phyloP scores from a whole-genome alignment of 2,113 vertebrate genomes.

The Dascyllus trimaculatus region DNA sequence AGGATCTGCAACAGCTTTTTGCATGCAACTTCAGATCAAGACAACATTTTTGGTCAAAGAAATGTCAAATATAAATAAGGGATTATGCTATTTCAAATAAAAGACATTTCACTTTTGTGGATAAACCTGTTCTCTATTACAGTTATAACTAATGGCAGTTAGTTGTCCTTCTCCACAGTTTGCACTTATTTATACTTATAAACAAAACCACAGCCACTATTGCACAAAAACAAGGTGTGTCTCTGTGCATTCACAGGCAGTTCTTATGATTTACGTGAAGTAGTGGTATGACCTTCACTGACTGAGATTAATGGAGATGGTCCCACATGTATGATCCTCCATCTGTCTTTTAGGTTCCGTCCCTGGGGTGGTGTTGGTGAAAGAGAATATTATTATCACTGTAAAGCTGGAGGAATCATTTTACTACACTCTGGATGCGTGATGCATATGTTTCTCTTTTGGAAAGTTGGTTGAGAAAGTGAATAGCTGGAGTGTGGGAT shows the following conservation, averaged over 20 bases:
- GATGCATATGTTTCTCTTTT: background rate
- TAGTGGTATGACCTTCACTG: background rate
- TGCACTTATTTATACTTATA: background rate
- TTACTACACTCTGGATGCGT: background rate
- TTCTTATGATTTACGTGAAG: background rate
- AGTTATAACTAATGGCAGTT: no score
- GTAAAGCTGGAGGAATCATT: background rate
- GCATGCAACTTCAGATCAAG: background rate
- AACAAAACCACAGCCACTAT: background rate
- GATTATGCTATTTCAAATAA: background rate
- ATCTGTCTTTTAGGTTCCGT: background rate
- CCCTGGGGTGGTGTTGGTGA: background rate
- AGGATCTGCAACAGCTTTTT: constrained; percentile 15
- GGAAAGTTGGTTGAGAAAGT: background rate
- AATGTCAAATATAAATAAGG: no score
- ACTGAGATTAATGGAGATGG: background rate
- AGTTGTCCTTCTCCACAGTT: no score
- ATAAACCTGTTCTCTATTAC: background rate
- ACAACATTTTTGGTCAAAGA: constrained; percentile 6
- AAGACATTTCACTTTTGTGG: background rate
- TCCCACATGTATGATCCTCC: background rate
- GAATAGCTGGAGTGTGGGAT: background rate
- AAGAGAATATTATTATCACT: background rate
- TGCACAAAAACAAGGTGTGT: background rate
- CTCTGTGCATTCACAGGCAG: background rate